Base-by-base conservation (phyloP, 2,113 vertebrate genomes). In the Paratilapia polleni region DNA sequence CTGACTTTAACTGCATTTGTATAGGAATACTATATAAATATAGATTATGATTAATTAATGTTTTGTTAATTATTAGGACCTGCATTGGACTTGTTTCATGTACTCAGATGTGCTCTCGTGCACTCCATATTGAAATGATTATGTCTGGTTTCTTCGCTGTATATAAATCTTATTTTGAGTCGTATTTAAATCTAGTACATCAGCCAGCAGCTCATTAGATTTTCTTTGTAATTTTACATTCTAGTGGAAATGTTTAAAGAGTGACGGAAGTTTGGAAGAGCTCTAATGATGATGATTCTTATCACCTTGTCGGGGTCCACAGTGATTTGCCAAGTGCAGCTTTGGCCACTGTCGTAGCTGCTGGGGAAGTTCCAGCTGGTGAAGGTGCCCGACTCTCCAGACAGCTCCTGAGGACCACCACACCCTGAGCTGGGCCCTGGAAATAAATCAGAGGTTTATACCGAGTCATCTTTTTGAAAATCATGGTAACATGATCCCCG, bases 271-370 rank as follows among this genome's bases (percentile, higher is more conserved):
- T 22, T 62, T 52, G 5, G 4, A 31, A 57, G 34, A 5, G 22
- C 13, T 24, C n/a, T 34, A 52, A 49, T 63, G 74, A 14, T 63
- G 74, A 14, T 52, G 73, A 61, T 73, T 17, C 20, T 10, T 24
- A 34, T 91, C 91, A 97, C 96, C 95, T 95, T 96, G 82, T 89
- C 89, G 1, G 95, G 90, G 59, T 94, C 93, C 89, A 96, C 95
- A 0, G 87, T 94, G 89, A 96, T 96, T 10, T 88, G 73, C 96
- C 96, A 97, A 62, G 82, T 74, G 84, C 96, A 96, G 87, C 92
- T 94, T 86, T 87, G 86, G 56, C 94, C 91, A 2, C 94, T 95
- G 82, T 94, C 86, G 7, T 96, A 96, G 64, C 89, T 94, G 61
- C 47, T 92, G 60, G 96, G 95, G 83, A 95, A 96, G 90, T 95